Base-by-base conservation (phyloP, 2,113 vertebrate species). In the Argyrosomus japonicus region DNA sequence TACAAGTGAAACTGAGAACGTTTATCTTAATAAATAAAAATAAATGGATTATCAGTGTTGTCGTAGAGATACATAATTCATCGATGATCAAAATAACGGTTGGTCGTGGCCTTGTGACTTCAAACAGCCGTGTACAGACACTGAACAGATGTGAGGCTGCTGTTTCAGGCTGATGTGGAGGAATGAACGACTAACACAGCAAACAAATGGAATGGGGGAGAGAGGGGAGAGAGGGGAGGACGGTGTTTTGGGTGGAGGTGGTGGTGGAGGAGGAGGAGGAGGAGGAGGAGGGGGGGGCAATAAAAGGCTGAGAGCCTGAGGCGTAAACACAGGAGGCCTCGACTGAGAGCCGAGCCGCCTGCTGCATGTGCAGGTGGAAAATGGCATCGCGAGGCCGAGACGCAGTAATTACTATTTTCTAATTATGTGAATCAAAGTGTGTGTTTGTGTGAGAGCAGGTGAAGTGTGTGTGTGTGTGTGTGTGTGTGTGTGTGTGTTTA, bases 271-370 rank as follows among this genome's bases (percentile, higher is more conserved):
- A 6, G 32, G 23, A 25, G 1, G 76, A 23, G 77, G n/a, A n/a
- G 32, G 32, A 8, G 32, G 32, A 6, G 32, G 23, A 25, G 1
- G 76, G 77, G 63, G 48, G 69, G 81, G 79, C 25, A 57, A 36
- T 80, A 73, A 84, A 84, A 72, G 78, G 1, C 50, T 21, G 32
- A 6, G 79, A 76, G 93, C 94, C 94, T 86, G 83, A 74, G 91
- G 93, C 88, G 73, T 94, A 84, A 94, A 94, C 93, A 94, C 90
- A 79, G 53, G 77, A 18, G 84, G 83, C 71, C 47, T 61, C 18
- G 23, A 56, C 68, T 18, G 58, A 67, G 87, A 62, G 68, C 48
- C 12, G 19, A 62, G 74, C 63, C 13, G 77, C 69, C 51, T 18
- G 75, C 69, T 80, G 80, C 68, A 67, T 25, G 70, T 85, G 68